A percentile compares a stretch with the other conserved stretches of the same genome.
These are phyloP conservation scores for Nothocercus nigrocapillus DNA, from an alignment of 2,113 vertebrate genomes.

Conservation along the genomic window DNA sequence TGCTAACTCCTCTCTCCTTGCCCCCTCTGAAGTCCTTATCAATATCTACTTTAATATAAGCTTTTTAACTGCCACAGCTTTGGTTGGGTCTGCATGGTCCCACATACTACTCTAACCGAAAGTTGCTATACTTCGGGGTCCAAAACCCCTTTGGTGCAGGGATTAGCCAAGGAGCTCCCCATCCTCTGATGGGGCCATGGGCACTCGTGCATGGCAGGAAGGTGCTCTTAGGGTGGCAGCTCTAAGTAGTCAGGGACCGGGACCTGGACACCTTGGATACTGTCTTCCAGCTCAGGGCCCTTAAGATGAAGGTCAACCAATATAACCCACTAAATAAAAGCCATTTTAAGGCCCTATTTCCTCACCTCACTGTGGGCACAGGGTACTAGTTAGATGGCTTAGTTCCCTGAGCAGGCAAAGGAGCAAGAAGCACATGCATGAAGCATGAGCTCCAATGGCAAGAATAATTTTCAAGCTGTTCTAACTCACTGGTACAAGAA, in stretches of 20 bases:
- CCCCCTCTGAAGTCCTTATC: background rate
- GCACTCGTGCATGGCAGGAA: background rate
- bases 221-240: background rate
- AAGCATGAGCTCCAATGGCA: background rate
- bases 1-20: background rate
- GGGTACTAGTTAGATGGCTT: background rate
- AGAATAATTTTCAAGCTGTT: conserved; percentile 40
- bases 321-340: background rate
- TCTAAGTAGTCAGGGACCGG: background rate
- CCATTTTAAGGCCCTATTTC: background rate
- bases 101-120: background rate
- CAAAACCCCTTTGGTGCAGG: background rate
- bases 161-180: background rate
- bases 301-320: too few relatives aligned
- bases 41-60: background rate
- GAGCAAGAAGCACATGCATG: background rate
- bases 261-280: background rate
- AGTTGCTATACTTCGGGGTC: background rate
- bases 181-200: background rate
- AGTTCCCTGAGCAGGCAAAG: conserved; percentile 24
- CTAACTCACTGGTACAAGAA: conserved; percentile 30
- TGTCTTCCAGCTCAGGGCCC: background rate
- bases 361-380: background rate
- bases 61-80: background rate
- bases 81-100: background rate